These are phyloP conservation scores for Phrynocephalus guinanensis DNA, from an alignment of 2,797 vertebrate genomes.

Conservation along the genomic window DNA sequence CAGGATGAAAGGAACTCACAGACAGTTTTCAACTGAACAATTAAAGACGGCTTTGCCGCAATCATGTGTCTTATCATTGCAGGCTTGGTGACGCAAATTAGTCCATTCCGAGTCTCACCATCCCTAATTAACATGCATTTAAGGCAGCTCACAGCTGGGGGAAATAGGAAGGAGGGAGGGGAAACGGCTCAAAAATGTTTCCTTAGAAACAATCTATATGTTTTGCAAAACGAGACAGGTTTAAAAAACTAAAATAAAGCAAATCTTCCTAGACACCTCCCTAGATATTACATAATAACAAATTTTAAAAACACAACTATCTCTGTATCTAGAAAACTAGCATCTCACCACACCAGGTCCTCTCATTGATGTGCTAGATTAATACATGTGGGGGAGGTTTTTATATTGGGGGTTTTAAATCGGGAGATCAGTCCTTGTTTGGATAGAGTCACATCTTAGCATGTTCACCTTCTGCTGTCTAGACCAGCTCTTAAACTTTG, in stretches of 20 bases:
- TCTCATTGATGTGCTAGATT: not conserved
- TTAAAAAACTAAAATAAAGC: not conserved
- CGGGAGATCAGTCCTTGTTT: not conserved
- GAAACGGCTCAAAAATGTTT: not conserved
- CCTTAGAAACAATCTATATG: not conserved
- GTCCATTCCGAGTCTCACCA: not conserved
- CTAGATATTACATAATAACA: no score
- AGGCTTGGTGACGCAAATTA: not conserved
- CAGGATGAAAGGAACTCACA: constrained; percentile 24
- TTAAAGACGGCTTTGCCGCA: not conserved
- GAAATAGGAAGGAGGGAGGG: no score
- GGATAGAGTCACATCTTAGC: not conserved
- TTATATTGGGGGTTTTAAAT: not conserved
- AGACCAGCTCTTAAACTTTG: not conserved
- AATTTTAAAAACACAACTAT: not conserved
- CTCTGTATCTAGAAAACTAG: not conserved
- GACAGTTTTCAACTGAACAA: not conserved
- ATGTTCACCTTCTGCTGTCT: not conserved
- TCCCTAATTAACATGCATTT: not conserved
- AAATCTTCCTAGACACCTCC: no score
- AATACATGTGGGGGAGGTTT: not conserved
- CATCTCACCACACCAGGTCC: not conserved
- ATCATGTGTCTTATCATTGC: not conserved
- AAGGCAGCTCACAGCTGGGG: not conserved
- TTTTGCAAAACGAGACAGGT: not conserved